Base-by-base conservation (phyloP, 2,113 vertebrate species). In the Ochotona princeps region DNA sequence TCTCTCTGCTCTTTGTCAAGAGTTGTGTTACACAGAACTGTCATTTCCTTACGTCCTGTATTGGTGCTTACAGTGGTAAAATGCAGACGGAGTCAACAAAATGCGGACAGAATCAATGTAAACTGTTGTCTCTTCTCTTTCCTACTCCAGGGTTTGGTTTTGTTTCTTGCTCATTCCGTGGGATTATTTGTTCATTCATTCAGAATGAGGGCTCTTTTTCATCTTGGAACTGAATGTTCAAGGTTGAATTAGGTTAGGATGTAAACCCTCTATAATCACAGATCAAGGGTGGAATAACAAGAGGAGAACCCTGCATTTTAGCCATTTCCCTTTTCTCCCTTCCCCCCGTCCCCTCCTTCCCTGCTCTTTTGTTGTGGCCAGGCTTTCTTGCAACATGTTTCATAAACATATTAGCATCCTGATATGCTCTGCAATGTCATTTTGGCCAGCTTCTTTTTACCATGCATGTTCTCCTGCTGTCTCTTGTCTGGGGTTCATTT, bases 341-440 rank as follows among this genome's bases (percentile, higher is more conserved):
- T 49, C 26, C 5, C 44, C 17, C 18, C 7, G 38, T 54, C 2
- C 20, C 28, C 2, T 2, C 7, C 7, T 14, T 18, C 12, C 13
- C 18, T 21, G 23, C 11, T 49, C 23, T 1, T 18, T 67, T 65
- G 61, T 21, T 23, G 86, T 69, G 92, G 79, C 87, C 74, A 94
- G 85, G 20, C 67, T 94, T 93, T 94, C 91, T 96, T 81, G 15
- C 70, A 89, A 32, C n/a, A 69, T 26, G 4, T 91, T 93, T 96
- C 94, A 93, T 96, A 97, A 97, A 80, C 87, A 92, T 90, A 91
- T 96, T 0, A 11, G 90, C 91, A 79, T 96, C 91, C 96, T 96
- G 90, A 96, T 92, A 94, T 89, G 86, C 78, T 94, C 49, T 87
- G 14, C 65, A 83, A 26, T 92, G 51, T 90, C 67, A 35, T 38